These are phyloP conservation scores for Stegostoma tigrinum DNA, from an alignment of 2,113 vertebrate species.

Conservation along the genomic window DNA sequence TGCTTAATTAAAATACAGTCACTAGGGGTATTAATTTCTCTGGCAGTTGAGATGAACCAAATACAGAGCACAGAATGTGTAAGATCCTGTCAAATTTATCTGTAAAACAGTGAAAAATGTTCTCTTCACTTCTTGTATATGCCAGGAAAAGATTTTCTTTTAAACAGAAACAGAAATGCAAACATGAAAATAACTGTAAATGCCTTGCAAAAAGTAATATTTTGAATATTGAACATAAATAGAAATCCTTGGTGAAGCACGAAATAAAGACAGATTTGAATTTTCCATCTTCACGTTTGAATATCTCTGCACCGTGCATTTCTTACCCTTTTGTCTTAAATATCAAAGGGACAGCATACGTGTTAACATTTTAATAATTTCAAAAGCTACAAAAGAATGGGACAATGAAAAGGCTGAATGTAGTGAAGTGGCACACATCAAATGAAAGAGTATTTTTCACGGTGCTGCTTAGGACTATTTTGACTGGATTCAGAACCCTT, in stretches of 20 bases:
- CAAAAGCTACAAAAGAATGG: constrained; percentile 69
- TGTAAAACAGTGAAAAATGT: constrained; percentile 83
- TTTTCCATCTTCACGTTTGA: constrained; percentile 72
- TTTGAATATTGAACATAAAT: constrained; percentile 46
- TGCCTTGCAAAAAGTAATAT: constrained; percentile 47
- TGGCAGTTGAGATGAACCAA: constrained; percentile 91
- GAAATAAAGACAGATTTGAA: constrained; percentile 64
- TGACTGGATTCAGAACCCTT: constrained; percentile 62
- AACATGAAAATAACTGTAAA: constrained; percentile 47
- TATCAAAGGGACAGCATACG: constrained; percentile 89
- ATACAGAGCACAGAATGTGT: constrained; percentile 91
- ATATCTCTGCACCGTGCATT: constrained; percentile 66
- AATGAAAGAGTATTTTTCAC: constrained; percentile 64
- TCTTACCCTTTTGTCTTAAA: constrained; percentile 96
- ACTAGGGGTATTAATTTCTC: constrained; percentile 99
- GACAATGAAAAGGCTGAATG: constrained; percentile 66
- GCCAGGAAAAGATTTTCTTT: constrained; percentile 40
- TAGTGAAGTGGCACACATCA: constrained; percentile 68
- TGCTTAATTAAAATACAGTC: constrained; percentile 99
- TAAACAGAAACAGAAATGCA: constrained; percentile 52
- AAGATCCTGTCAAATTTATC: constrained; percentile 95
- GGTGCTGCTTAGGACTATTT: constrained; percentile 56
- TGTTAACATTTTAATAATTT: constrained; percentile 98
- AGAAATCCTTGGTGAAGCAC: constrained; percentile 51
- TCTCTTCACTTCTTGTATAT: constrained; percentile 54